A percentile compares a stretch with the other conserved stretches of the same genome.
These are phyloP conservation scores for Zophobas atratus DNA, from an alignment of 1,140 invertebrate species.

Conservation along the genomic window DNA sequence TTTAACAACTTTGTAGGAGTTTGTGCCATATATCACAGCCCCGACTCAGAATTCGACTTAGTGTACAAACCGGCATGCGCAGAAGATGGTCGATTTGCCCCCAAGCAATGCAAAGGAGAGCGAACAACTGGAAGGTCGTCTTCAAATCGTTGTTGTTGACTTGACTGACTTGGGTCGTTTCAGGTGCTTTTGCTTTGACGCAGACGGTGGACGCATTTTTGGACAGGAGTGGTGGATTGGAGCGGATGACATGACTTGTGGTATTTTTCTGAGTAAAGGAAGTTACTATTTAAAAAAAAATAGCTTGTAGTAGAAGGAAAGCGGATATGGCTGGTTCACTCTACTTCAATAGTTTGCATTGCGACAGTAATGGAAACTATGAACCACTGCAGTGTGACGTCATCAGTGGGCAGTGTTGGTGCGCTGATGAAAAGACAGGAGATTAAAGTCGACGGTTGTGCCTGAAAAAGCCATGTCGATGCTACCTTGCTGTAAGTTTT, in stretches of 20 bases:
- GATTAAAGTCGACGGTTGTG: constrained; percentile 69
- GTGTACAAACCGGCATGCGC: constrained; percentile 69
- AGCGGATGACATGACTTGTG: constrained; percentile 71
- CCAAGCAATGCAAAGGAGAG: constrained; percentile 75
- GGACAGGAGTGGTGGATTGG: constrained; percentile 71
- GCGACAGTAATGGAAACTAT: constrained; percentile 73
- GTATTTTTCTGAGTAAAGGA: constrained; percentile 52
- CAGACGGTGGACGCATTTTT: constrained; percentile 71
- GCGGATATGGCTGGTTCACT: constrained; percentile 66
- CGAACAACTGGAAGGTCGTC: constrained; percentile 68
- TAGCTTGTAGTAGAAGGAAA: constrained; percentile 73
- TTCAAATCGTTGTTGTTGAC: background rate
- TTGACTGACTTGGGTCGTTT: no score
- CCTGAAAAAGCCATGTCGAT: constrained; percentile 69
- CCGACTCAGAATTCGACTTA: background rate
- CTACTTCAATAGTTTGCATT: constrained; percentile 71
- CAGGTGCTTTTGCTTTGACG: constrained; percentile 73
- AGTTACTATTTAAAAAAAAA: constrained; percentile 13
- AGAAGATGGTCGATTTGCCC: constrained; percentile 70
- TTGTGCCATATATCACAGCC: no score
- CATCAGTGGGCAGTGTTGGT: constrained; percentile 73
- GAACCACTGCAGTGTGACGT: constrained; percentile 75
- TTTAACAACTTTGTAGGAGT: no score
- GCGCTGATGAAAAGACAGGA: constrained; percentile 71
- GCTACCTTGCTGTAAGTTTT: constrained; percentile 74